Evolutionary conservation across 2,888 invertebrate species (phyloP), one percentile per base, ranked within the genome.

Genomic region (Stomorhina lunata): DNA sequence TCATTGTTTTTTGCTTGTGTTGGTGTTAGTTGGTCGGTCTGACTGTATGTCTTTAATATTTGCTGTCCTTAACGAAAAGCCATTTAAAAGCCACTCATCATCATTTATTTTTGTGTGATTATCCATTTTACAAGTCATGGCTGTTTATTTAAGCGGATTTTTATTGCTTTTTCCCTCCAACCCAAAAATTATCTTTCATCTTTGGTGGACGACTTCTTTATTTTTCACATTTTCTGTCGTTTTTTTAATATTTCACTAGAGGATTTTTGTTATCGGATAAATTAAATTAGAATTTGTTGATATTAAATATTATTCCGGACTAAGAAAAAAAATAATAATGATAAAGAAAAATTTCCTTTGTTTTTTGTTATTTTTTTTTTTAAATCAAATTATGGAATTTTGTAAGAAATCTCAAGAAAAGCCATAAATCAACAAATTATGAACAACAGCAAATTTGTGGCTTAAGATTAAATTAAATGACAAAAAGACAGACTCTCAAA

Each of bases 51-150:
- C n/a, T n/a, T n/a, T n/a, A n/a, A n/a, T n/a, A n/a, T n/a, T 73
- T 32, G 43, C 65, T 72, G 65, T 65, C 22, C 73, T 69, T 82
- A 72, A 59, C 75, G 69, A 69, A 75, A 75, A 82, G 45, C 57
- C 57, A 82, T 82, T 79, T 68, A 53, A 71, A 57, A 79, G 65
- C 59, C 68, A 81, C 72, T 77, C 77, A 77, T 73, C 77, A 50
- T 66, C 59, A 73, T 82, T 75, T 82, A 43, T 73, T 65, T 82
- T 65, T 65, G 59, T 45, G 37, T 65, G 69, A 53, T 82, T 82
- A 75, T 79, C 78, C 69, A 82, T 73, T 75, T 66, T 79, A 66
- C 73, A 75, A 82, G 79, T 75, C 78, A 79, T 53, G 81, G 78
- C 69, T 75, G 65, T 71, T 82, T 71, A 79, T 66, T 78, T 66